A percentile compares a stretch with the other conserved stretches of the same genome.
Evolutionary conservation across 64 coral and sea anemone genomes (phyloP).

Genomic region (Pocillopora verrucosa): DNA sequence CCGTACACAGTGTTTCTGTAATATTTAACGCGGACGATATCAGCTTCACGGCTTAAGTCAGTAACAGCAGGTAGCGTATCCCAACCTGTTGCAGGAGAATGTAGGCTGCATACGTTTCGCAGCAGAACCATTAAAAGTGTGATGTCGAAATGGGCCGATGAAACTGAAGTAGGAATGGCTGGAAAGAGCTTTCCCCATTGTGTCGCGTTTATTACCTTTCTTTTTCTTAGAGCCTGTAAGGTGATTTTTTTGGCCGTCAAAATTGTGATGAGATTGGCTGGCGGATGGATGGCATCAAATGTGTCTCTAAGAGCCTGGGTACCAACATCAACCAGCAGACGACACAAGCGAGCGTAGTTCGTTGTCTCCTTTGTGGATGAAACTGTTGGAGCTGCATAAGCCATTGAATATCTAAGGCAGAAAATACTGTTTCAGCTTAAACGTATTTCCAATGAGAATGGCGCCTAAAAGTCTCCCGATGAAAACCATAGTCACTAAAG

Average conservation of each 20-base stretch:
- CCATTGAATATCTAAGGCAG: too few relatives aligned
- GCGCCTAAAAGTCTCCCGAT: too few relatives aligned
- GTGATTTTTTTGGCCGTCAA: not conserved
- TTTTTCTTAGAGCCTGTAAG: not conserved
- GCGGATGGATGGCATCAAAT: not conserved
- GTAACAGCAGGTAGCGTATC: slow-evolving; percentile 4
- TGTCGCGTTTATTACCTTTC: not conserved
- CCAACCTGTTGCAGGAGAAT: not conserved
- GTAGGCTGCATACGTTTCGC: not conserved
- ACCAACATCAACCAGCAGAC: too few relatives aligned
- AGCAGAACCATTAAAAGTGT: not conserved
- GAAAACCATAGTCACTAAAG: too few relatives aligned
- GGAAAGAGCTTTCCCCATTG: too few relatives aligned
- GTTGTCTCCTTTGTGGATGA: too few relatives aligned
- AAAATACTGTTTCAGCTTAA: too few relatives aligned
- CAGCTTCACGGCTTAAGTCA: not conserved
- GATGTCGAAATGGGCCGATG: not conserved
- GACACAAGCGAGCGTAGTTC: too few relatives aligned
- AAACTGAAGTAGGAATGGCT: not conserved
- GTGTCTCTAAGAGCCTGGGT: too few relatives aligned
- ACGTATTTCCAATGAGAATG: too few relatives aligned
- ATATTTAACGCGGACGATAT: slow-evolving; percentile 35
- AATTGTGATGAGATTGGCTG: not conserved
- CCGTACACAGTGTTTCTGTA: slow-evolving; percentile 28
- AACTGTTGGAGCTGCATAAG: too few relatives aligned